Conservation (phyloP, 2,113 vertebrate genomes). For the Cervus canadensis region DNA sequence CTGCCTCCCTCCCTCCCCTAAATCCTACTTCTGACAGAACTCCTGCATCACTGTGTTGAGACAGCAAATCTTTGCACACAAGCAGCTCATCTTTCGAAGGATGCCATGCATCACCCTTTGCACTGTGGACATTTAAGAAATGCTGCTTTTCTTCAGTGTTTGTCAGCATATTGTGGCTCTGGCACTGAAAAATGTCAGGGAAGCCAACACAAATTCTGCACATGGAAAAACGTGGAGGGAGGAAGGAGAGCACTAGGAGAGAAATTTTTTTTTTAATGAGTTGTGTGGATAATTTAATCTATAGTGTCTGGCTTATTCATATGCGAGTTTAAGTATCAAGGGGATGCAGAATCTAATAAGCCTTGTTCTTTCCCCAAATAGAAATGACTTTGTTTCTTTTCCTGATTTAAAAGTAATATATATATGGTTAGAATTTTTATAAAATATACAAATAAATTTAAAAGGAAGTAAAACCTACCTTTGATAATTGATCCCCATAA, state of each 20-base stretch:
- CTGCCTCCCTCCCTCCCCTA: background rate
- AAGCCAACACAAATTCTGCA: background rate
- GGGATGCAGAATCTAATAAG: background rate
- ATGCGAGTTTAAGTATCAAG: background rate
- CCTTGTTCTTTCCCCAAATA: background rate
- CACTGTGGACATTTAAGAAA: background rate
- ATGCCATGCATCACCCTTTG: background rate
- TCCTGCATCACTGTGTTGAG: background rate
- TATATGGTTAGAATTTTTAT: background rate
- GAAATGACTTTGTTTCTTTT: conserved; percentile 29
- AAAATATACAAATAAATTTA: conserved; percentile 14
- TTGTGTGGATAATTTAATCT: conserved; percentile 35
- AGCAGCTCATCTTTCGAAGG: background rate
- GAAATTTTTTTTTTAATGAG: background rate
- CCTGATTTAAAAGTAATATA: background rate
- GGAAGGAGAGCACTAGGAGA: background rate
- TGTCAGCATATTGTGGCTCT: background rate
- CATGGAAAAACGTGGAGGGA: background rate
- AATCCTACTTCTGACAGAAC: background rate
- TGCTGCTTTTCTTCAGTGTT: background rate
- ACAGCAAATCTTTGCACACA: background rate
- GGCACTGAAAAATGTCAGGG: background rate
- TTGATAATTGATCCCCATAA: background rate
- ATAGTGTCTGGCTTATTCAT: background rate
- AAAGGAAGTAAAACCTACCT: background rate